Evolutionary conservation across 2,888 invertebrate genomes (phyloP), one percentile per base, ranked within the genome.

Genomic region (Sarcophaga carnaria): DNA sequence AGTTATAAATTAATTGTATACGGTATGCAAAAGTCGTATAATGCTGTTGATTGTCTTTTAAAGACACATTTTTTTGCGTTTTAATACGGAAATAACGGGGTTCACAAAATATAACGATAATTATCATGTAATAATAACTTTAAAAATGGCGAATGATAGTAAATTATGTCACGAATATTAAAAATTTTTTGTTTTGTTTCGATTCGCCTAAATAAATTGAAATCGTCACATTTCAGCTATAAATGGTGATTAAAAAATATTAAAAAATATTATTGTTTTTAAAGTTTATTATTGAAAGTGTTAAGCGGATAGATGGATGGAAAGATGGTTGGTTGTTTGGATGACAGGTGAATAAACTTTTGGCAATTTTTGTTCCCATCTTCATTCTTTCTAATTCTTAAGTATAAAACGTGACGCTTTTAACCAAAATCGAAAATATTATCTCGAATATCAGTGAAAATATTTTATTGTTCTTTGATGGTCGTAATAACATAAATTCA

Each of bases 151-250:
- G 12, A 74, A 75, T 77, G 74, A 75, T 84, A 25, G 60, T 59
- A 70, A 83, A 85, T 88, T 89, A 89, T 89, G 90, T 81, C 84
- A 77, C 82, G 89, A 89, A 91, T 90, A 14, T 89, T 89, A 84
- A 89, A 89, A 69, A 72, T 45, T 22, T 64, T 20, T 4, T 59
- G 2, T 67, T 67, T 49, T 49, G 27, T 60, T 71, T 71, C 54
- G 2, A 37, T 22, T 27, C 49, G 3, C 49, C 6, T 37, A 49
- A 70, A 64, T 71, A 14, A 27, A 27, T 17, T 49, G 22, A 37
- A 63, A 54, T n/a, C 69, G 69, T 22, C 49, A 47, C n/a, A 70
- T 14, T 45, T 14, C 74, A 25, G n/a, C 74, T 81, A 81, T 63
- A 69, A 79, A 63, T 54, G 64, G 59, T 64, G 45, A 64, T 54